These are phyloP conservation scores for Etheostoma cragini DNA, from an alignment of 2,113 vertebrate species.

Conservation along the genomic window DNA sequence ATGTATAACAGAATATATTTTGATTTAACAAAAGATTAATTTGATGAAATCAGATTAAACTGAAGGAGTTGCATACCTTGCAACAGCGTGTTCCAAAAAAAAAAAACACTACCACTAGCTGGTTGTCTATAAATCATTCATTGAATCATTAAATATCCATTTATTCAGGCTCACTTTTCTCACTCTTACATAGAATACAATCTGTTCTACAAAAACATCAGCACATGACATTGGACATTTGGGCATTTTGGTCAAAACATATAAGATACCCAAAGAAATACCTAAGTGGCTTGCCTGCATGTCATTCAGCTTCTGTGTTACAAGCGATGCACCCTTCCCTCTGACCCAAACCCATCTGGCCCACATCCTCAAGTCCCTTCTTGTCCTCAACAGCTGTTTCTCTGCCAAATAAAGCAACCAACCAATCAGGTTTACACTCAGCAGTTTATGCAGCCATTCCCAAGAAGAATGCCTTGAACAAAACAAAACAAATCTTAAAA, in stretches of 20 bases:
- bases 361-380: constrained; percentile 20
- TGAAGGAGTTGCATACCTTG: background rate
- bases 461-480: constrained; percentile 36
- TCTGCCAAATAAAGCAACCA: constrained; percentile 45
- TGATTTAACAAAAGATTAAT: background rate
- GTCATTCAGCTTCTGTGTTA: constrained; percentile 37
- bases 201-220: constrained; percentile 79
- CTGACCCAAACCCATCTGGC: background rate
- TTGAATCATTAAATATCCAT: constrained; percentile 80
- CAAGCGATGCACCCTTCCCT: constrained; percentile 23
- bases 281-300: constrained; percentile 58
- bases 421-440: constrained; percentile 48
- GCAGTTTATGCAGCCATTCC: constrained; percentile 52
- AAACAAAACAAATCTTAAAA: constrained; percentile 50
- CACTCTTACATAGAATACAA: constrained; percentile 82
- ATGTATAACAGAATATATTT: background rate
- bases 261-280: constrained; percentile 68
- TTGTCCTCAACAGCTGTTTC: constrained; percentile 37
- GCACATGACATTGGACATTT: constrained; percentile 69
- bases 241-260: constrained; percentile 80
- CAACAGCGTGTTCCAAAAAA: background rate
- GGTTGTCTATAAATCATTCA: constrained; percentile 31
- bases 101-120: background rate
- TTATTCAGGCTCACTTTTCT: constrained; percentile 80
- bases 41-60: background rate